Evolutionary conservation across 2,113 vertebrate genomes (phyloP), one percentile per base, ranked within the genome.

Genomic region (Scomber colias): DNA sequence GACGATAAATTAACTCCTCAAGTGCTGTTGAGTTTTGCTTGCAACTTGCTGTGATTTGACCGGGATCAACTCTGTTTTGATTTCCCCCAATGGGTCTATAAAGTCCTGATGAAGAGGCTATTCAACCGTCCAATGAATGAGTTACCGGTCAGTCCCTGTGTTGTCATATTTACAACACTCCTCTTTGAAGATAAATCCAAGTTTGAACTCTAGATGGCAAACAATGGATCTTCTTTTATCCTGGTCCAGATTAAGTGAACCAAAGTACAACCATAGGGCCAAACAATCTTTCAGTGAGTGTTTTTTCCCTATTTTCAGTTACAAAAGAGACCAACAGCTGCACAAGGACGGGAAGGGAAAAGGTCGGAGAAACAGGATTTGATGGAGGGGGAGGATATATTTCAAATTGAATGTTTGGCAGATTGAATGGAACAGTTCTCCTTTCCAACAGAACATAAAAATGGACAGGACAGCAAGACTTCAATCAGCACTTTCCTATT

Each of bases 341-440:
- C 45, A n/a, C 1, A 8, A 12, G 16, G 15, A 51, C 14, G 14
- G 13, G 11, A 60, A 40, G 44, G 9, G n/a, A 27, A 46, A 44
- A 45, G 64, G 35, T 40, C 5, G 27, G 7, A 70, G 30, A 50
- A 15, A 31, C 45, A 56, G 35, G 31, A 66, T 72, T 62, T 3
- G 61, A 45, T 16, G 69, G 63, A 70, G 83, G 46, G 35, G 78
- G 64, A 44, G 81, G 85, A 71, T 85, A 10, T 46, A 71, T 85
- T 81, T 87, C 88, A 83, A 72, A 85, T 68, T 75, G 79, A 75
- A 78, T 73, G 80, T 87, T 87, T 87, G 82, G 82, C 85, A 84
- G 81, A 79, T 86, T 21, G 71, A 68, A 79, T 35, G 77, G 73
- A 83, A 81, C 48, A 30, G 48, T 53, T 77, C 73, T 44, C 53